These are phyloP conservation scores for Heteronetta atricapilla DNA, from an alignment of 2,113 vertebrate species.

Conservation along the genomic window DNA sequence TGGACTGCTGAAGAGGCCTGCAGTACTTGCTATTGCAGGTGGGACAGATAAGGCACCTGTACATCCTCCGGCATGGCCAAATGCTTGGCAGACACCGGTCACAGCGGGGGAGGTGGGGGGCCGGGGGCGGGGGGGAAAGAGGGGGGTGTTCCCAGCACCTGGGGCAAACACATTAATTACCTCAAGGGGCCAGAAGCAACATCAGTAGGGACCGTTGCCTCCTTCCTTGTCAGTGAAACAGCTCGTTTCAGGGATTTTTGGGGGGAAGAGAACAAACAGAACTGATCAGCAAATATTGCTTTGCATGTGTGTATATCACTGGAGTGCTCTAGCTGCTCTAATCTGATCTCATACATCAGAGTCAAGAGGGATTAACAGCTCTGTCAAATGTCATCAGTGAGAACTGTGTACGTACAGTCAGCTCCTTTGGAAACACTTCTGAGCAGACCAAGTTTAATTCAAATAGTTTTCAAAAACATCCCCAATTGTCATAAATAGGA, in stretches of 20 bases:
- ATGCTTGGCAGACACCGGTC: rapidly evolving
- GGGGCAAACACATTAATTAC: not conserved
- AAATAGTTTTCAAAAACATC: conserved; percentile 65
- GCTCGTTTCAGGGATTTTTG: not conserved
- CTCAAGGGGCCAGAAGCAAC: not conserved
- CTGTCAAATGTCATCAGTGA: conserved; percentile 1
- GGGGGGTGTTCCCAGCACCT: not conserved
- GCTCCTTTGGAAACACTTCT: conserved; percentile 42
- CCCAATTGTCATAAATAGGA: conserved; percentile 68
- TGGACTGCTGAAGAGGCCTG: not conserved
- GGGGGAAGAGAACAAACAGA: not conserved
- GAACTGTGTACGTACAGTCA: not conserved
- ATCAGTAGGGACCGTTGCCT: not conserved
- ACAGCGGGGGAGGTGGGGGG: too few species aligned
- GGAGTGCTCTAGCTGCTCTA: not conserved
- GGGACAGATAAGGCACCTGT: not conserved
- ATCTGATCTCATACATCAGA: not conserved
- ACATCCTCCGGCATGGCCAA: rapidly evolving
- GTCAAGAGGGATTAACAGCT: conserved; percentile 4
- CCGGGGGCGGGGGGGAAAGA: too few species aligned
- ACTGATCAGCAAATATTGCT: not conserved
- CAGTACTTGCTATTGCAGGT: rapidly evolving
- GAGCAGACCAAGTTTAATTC: conserved; percentile 61
- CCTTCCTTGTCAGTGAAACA: rapidly evolving
- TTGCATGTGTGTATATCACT: not conserved